A percentile compares a stretch with the other conserved stretches of the same genome.
phyloP scores from a whole-genome alignment of 2,888 invertebrate genomes.

The Lamproptera curius region DNA sequence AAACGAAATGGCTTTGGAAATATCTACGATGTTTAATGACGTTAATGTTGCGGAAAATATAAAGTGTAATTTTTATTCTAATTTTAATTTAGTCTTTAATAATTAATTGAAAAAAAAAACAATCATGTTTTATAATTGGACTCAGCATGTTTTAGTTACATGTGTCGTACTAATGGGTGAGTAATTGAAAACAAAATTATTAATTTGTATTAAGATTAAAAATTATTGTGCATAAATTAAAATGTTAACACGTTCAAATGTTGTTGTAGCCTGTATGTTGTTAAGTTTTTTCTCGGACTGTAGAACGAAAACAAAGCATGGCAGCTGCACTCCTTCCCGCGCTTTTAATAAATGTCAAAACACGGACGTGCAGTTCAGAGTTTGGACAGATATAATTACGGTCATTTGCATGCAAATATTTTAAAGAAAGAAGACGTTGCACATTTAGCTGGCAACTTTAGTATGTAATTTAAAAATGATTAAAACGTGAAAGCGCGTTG shows the following conservation, averaged over 20 bases:
- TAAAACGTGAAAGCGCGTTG: too few relatives aligned
- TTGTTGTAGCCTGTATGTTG: too few relatives aligned
- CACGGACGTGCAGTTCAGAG: not conserved
- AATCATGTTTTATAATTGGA: constrained; percentile 31
- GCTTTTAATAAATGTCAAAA: not conserved
- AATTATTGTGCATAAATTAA: not conserved
- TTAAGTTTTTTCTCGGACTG: not conserved
- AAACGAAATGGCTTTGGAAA: constrained; percentile 1
- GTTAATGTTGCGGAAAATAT: constrained; percentile 1
- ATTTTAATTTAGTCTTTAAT: not conserved
- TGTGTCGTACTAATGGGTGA: constrained; percentile 40
- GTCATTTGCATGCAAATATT: not conserved
- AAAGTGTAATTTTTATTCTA: constrained; percentile 5
- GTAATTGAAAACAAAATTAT: constrained; percentile 17
- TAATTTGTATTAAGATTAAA: not conserved
- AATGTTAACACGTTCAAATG: too few relatives aligned
- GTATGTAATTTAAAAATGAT: too few relatives aligned
- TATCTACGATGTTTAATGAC: not conserved
- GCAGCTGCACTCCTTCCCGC: not conserved
- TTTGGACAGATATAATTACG: not conserved
- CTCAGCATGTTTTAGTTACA: constrained; percentile 32
- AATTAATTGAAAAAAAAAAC: constrained; percentile 31
- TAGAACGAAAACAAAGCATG: not conserved
- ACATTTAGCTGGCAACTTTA: too few relatives aligned
- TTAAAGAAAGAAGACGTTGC: too few relatives aligned